phyloP scores from a whole-genome alignment of 2,888 invertebrate species.

The Scaptomyza cyrtandrae region DNA sequence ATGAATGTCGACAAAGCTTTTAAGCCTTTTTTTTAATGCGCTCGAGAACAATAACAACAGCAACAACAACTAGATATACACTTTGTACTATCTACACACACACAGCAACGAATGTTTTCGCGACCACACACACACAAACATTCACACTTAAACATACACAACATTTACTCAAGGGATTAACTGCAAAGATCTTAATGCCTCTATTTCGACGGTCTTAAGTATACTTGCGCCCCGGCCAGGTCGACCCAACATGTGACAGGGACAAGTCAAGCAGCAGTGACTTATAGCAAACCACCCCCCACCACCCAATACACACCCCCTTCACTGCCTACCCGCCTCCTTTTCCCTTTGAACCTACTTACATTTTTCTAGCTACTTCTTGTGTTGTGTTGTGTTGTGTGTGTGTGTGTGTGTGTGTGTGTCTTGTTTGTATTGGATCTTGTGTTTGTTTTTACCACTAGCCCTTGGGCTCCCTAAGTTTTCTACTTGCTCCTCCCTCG shows the following conservation, averaged over 20 bases:
- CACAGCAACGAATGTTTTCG: slow-evolving; percentile 58
- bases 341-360: slow-evolving; percentile 7
- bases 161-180: slow-evolving; percentile 83
- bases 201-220: slow-evolving; percentile 82
- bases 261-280: slow-evolving; percentile 74
- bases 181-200: slow-evolving; percentile 82
- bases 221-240: slow-evolving; percentile 71
- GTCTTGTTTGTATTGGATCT: slow-evolving; percentile 61
- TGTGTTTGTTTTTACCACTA: slow-evolving; percentile 76
- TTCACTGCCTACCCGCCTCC: slow-evolving; percentile 4
- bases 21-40: slow-evolving; percentile 80
- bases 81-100: slow-evolving; percentile 33
- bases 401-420: neutral
- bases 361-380: slow-evolving; percentile 71
- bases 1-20: slow-evolving; percentile 75
- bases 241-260: slow-evolving; percentile 67
- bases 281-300: slow-evolving; percentile 14
- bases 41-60: slow-evolving; percentile 58
- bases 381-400: slow-evolving; percentile 16
- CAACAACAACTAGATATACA: slow-evolving; percentile 39
- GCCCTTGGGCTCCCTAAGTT: slow-evolving; percentile 52
- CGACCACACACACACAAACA: slow-evolving; percentile 56
- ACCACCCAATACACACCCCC: neutral
- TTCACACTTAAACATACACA: slow-evolving; percentile 39
- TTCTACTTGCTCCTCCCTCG: slow-evolving; percentile 29